Conservation (phyloP, 1,140 invertebrate genomes). For the Acromyrmex echinatior region DNA sequence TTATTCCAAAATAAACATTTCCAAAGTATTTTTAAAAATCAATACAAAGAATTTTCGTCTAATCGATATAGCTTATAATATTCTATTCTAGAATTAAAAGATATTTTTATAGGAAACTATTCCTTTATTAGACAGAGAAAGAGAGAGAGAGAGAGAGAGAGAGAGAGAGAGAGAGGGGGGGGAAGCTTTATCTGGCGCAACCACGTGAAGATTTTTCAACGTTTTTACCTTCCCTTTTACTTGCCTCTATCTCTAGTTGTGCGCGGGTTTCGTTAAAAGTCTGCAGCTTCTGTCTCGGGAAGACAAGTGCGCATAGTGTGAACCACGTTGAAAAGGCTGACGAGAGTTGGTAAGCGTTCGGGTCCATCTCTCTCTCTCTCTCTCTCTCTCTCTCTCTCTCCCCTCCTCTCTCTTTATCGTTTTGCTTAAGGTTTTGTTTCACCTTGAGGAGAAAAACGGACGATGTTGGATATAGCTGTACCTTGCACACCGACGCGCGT, state of each 20-base stretch:
- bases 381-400: neutral
- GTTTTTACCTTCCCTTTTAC: neutral
- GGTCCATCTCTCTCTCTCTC: neutral
- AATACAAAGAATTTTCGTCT: too few species aligned
- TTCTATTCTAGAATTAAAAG: too few species aligned
- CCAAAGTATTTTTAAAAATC: too few species aligned
- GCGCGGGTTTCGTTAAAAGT: neutral
- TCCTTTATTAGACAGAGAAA: neutral
- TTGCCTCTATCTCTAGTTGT: neutral
- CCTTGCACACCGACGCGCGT: neutral
- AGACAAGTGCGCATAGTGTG: constrained; percentile 18
- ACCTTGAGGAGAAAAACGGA: constrained; percentile 23
- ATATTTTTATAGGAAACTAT: neutral
- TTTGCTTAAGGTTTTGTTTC: constrained; percentile 42
- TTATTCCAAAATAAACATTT: too few species aligned
- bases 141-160: too few species aligned
- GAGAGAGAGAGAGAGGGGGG: too few species aligned
- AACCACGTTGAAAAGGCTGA: constrained; percentile 31
- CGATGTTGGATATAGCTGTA: constrained; percentile 41
- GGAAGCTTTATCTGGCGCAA: neutral
- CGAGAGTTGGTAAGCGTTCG: constrained; percentile 26
- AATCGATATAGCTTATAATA: too few species aligned
- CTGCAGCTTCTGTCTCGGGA: constrained; percentile 11
- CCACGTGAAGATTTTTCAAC: neutral
- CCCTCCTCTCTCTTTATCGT: neutral